Evolutionary conservation across 2,113 vertebrate genomes (phyloP).

Genomic region (Mesoclemmys tuberculata): DNA sequence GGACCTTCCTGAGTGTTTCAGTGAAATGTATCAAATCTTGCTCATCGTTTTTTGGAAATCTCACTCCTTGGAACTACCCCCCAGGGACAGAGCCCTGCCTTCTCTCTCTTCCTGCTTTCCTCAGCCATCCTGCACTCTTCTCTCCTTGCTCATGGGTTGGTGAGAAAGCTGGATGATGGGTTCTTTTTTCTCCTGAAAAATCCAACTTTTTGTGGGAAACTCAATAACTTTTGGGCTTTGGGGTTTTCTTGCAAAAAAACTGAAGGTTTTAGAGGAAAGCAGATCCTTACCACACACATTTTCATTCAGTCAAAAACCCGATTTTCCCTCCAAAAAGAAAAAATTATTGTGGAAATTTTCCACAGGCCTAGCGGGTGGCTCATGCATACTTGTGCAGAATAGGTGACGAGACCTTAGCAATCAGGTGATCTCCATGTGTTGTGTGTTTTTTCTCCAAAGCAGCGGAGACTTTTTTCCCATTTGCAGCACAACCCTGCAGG

Average conservation of each 20-base stretch:
- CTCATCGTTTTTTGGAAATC: slow-evolving; percentile 24
- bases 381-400: background rate
- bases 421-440: background rate
- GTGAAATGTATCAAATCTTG: slow-evolving; percentile 25
- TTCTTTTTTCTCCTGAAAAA: background rate
- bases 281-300: background rate
- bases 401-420: accelerated
- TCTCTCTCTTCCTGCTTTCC: slow-evolving; percentile 6
- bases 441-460: accelerated
- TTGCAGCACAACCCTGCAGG: background rate
- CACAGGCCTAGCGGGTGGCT: background rate
- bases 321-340: background rate
- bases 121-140: background rate
- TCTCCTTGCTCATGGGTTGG: background rate
- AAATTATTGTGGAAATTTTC: background rate
- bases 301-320: background rate
- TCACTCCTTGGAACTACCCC: background rate
- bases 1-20: slow-evolving; percentile 26
- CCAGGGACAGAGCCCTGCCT: background rate
- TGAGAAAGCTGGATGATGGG: slow-evolving; percentile 50
- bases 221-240: background rate
- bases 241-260: background rate
- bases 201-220: background rate
- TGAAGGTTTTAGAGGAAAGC: background rate
- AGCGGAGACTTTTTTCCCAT: too few relatives aligned